phyloP scores from a whole-genome alignment of 2,113 vertebrate genomes.

The Aramus guarauna region DNA sequence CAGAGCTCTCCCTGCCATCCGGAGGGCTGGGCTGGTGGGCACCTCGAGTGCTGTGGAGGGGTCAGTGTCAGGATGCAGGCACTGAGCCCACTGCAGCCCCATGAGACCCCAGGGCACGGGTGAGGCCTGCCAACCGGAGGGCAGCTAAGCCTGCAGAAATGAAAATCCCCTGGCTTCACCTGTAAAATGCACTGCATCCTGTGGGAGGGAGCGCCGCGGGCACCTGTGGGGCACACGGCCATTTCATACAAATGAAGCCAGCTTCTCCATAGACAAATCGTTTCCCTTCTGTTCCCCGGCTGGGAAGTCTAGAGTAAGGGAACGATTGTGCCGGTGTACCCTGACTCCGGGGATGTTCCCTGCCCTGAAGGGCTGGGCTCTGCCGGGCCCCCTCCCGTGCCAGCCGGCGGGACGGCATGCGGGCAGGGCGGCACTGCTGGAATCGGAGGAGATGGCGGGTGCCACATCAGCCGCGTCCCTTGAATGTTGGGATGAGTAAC shows the following conservation, averaged over 20 bases:
- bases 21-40: too few relatives aligned
- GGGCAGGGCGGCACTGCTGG: not conserved
- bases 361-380: not conserved
- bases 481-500: not conserved
- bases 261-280: not conserved
- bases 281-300: not conserved
- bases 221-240: not conserved
- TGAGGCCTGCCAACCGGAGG: not conserved
- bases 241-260: not conserved
- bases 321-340: not conserved
- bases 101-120: fast-evolving
- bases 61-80: fast-evolving
- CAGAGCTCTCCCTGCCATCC: not conserved
- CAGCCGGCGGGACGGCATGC: fast-evolving
- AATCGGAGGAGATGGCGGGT: fast-evolving
- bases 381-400: not conserved
- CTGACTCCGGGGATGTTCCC: not conserved
- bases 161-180: not conserved
- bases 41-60: not conserved
- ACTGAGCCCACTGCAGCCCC: fast-evolving
- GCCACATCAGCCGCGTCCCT: not conserved
- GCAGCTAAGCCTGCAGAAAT: not conserved
- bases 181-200: not conserved
- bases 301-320: not conserved
- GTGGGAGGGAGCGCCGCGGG: not conserved